Base-by-base conservation (phyloP, 2,113 vertebrate genomes). In the Tupaia tana region DNA sequence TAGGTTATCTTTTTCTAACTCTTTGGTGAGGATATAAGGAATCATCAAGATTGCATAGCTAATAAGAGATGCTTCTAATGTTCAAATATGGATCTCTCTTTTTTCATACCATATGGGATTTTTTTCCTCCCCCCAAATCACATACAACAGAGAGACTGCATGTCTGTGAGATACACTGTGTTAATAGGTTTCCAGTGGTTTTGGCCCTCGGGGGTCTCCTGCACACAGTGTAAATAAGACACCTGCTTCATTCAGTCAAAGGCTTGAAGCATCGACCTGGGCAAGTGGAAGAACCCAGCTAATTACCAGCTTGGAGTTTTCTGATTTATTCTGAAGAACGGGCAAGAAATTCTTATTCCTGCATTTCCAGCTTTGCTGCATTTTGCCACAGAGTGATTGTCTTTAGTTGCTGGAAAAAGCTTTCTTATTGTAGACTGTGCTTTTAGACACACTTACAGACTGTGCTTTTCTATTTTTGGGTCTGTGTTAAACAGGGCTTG, bases 251-350 rank as follows among this genome's bases (percentile, higher is more conserved):
- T 61, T 27, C 56, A 10, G 54, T 95, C 19, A 61, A 18, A 16
- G 29, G 12, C 16, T 25, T 24, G 20, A 18, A 52, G 3, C 29
- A 63, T 27, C 89, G 88, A 34, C 7, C 66, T 92, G 63, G 63
- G n/a, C 74, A 58, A 66, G 43, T 54, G 54, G 80, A 70, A 54
- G 18, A 83, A 22, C 12, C 20, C 34, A 15, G 91, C 22, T 58
- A 9, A 19, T n/a, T 56, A 87, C 13, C 83, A 64, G 29, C 27
- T 43, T 16, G 19, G 78, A 75, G n/a, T 29, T n/a, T 85, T 82
- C 56, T 79, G 52, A 84, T 79, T 86, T 73, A 43, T 90, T 92
- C 10, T 58, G 34, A 92, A 79, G 12, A 74, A 59, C 13, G 94
- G 24, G 15, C 54, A 29, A 74, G 54, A 86, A 24, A 18, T 43